Base-by-base conservation (phyloP, 2,888 invertebrate species). In the Rugalucina vietnamica region DNA sequence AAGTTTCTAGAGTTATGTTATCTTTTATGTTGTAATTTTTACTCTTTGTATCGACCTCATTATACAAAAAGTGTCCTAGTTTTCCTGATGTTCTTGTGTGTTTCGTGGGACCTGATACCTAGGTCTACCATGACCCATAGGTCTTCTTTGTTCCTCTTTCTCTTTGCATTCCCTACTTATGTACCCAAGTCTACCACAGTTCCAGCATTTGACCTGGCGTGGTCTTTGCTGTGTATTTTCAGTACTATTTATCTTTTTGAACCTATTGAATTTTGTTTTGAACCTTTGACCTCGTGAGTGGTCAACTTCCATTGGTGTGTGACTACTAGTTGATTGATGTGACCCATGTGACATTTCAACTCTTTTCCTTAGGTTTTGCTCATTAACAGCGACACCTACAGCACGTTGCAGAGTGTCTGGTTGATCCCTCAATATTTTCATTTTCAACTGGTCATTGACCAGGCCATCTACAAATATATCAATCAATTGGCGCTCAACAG, bases 391-490 rank as follows among this genome's bases (percentile, higher is more conserved):
- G 14, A 49, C 27, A 14, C 34, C 60, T 32, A 77, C 50, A 1
- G 77, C 70, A 27, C 18, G 70, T 18, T 77, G 69, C 24, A 77
- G 32, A 1, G 43, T 77, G 29, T 34, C 60, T 0, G 76, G 76
- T 60, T 39, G 76, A n/a, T 76, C 76, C 24, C 65, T 57, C 0
- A 76, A 1, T 34, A 76, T 60, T 65, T 65, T 76, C 60, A 76
- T 36, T 76, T 57, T 76, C 3, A 57, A 32, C 18, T 75, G 75
- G 14, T 75, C 60, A 60, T 76, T 39, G 1, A 34, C 3, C 18
- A 79, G 32, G 0, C 78, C 78, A 36, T 79, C 78, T 3, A 79
- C 54, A 57, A 79, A 79, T 24, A 72, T 79, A 12, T 79, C 78
- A 1, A 72, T 79, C 18, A 79, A 29, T 27, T 79, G 70, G 3